phyloP scores from a whole-genome alignment of 2,113 vertebrate species.

The Aptenodytes forsteri region DNA sequence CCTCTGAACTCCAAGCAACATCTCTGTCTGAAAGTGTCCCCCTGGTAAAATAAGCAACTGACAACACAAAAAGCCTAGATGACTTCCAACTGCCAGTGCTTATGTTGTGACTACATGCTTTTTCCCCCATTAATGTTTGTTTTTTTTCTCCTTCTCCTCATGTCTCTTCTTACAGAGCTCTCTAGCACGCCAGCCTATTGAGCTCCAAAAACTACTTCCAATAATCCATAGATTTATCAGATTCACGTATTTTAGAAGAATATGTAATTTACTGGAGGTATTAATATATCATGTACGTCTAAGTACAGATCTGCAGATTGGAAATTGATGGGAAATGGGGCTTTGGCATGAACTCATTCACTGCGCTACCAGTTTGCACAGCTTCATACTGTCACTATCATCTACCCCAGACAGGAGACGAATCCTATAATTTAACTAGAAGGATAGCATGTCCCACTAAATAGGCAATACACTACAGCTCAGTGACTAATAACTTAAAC shows the following conservation, averaged over 20 bases:
- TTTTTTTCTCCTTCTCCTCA: background rate
- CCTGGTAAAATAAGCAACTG: conserved; percentile 3
- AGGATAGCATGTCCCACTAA: background rate
- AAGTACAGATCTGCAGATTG: background rate
- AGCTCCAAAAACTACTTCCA: background rate
- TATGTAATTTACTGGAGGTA: background rate
- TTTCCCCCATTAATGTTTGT: background rate
- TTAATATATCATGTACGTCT: background rate
- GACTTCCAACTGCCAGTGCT: background rate
- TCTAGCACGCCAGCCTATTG: background rate
- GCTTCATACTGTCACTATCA: background rate
- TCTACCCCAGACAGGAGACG: background rate
- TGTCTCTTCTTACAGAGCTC: background rate
- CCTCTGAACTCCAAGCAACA: background rate
- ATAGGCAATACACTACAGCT: background rate
- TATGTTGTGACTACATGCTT: background rate
- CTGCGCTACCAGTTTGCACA: background rate
- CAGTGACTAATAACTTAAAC: background rate
- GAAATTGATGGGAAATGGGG: background rate
- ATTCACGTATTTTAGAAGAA: background rate
- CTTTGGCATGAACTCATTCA: background rate
- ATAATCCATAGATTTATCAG: background rate
- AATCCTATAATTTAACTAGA: background rate
- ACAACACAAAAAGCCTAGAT: background rate
- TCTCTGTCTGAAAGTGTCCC: background rate